These are phyloP conservation scores for Geothlypis trichas DNA, from an alignment of 2,113 vertebrate genomes.

Conservation along the genomic window DNA sequence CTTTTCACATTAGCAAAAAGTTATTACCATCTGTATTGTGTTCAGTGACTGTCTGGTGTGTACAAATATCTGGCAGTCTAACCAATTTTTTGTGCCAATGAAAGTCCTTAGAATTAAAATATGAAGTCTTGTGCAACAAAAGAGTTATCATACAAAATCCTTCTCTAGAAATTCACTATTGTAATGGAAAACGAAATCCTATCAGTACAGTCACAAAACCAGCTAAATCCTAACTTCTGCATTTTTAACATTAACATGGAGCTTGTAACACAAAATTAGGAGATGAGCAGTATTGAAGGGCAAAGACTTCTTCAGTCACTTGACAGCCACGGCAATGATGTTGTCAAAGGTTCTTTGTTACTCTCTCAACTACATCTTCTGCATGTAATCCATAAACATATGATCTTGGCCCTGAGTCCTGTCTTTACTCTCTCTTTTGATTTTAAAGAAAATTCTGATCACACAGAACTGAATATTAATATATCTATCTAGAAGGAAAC, in stretches of 20 bases:
- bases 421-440: neutral
- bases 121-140: slow-evolving; percentile 69
- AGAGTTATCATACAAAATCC: neutral
- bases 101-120: slow-evolving; percentile 67
- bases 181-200: slow-evolving; percentile 25
- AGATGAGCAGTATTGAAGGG: neutral
- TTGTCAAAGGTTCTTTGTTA: neutral
- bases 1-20: slow-evolving; percentile 54
- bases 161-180: slow-evolving; percentile 34
- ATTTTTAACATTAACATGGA: neutral
- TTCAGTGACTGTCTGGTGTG: slow-evolving; percentile 60
- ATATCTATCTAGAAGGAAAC: neutral
- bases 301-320: neutral
- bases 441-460: neutral
- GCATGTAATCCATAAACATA: neutral
- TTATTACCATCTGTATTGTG: slow-evolving; percentile 74
- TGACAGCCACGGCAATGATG: neutral
- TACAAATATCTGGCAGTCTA: slow-evolving; percentile 71
- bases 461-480: neutral
- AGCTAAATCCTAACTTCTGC: neutral
- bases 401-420: neutral
- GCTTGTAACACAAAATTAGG: neutral
- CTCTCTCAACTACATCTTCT: neutral
- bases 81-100: slow-evolving; percentile 45
- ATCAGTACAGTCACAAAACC: neutral